A percentile compares a stretch with the other conserved stretches of the same genome.
Evolutionary conservation across 2,797 vertebrate genomes (phyloP).

Genomic region (Mastacembelus armatus): DNA sequence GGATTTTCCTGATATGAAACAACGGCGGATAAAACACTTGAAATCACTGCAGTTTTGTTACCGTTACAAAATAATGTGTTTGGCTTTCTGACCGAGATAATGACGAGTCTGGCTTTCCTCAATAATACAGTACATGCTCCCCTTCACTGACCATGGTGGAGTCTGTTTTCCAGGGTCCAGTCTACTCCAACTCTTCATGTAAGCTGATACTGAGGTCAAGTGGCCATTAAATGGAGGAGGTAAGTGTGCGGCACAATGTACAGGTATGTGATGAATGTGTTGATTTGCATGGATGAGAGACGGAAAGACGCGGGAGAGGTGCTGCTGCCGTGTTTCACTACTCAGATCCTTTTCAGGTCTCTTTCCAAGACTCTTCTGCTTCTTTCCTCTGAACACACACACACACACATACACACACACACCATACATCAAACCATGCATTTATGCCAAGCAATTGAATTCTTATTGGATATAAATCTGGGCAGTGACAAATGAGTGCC

Average conservation of each 20-base stretch:
- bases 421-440: constrained; percentile 74
- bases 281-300: not conserved
- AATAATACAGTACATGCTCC: constrained; percentile 15
- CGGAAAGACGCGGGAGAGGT: constrained; percentile 11
- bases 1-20: constrained; percentile 24
- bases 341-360: constrained; percentile 35
- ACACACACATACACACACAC: constrained; percentile 30
- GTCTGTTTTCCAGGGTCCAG: constrained; percentile 3
- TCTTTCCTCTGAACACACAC: constrained; percentile 5
- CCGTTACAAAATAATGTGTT: not conserved
- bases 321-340: constrained; percentile 34
- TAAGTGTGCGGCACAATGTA: constrained; percentile 2
- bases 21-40: constrained; percentile 1
- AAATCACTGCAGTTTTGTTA: constrained; percentile 19
- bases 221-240: constrained; percentile 4
- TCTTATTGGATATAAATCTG: constrained; percentile 81
- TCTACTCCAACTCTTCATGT: constrained; percentile 2
- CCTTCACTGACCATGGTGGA: not conserved
- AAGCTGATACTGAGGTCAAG: constrained; percentile 19
- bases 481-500: constrained; percentile 72
- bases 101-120: constrained; percentile 9
- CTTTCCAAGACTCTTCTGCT: constrained; percentile 21
- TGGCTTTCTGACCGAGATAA: not conserved
- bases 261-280: constrained; percentile 6
- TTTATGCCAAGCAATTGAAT: constrained; percentile 82